Evolutionary conservation across 2,797 vertebrate genomes (phyloP), one percentile per base, ranked within the genome.

Genomic region (Eulemur albifrons): DNA sequence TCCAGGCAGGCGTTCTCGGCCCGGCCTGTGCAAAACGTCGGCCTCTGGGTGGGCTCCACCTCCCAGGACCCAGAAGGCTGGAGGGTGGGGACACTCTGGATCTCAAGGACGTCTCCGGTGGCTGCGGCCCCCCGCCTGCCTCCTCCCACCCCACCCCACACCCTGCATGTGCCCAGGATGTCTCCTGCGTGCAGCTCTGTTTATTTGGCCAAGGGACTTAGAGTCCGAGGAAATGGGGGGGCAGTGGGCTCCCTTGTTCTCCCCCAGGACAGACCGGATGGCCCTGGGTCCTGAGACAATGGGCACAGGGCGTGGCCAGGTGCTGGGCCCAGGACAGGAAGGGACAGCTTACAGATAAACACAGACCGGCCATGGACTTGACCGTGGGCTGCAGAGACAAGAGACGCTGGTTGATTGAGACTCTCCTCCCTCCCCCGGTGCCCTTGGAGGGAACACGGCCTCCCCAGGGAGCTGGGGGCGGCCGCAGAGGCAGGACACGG

Each of bases 301-400:
- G 88, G 93, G 61, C 67, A 15, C 54, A 23, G 92, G 95, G 96
- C 96, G 95, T 88, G 83, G 85, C 96, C 97, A 96, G 96, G 97
- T 97, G 92, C 96, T 85, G 57, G 67, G 27, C 72, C 73, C 38
- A 77, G 84, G 77, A 69, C 95, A 90, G 95, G 97, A 97, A 96
- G 83, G 95, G 93, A 93, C 76, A n/a, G 54, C 75, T 86, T 48
- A 17, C 63, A 48, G 81, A 57, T 88, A 90, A 96, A 90, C 93
- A 92, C 20, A 48, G 35, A 35, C 35, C 23, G 2, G 54, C n/a
- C 54, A 2, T 27, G 73, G 23, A 57, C 52, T 77, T 52, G 20
- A 52, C 52, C 32, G 15, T 27, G n/a, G 76, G 52, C 76, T 57
- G 76, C 54, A 21, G 69, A 81, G 38, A 80, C 17, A 6, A 18